Base-by-base conservation (phyloP, 2,888 invertebrate genomes). In the Drosophila testacea region DNA sequence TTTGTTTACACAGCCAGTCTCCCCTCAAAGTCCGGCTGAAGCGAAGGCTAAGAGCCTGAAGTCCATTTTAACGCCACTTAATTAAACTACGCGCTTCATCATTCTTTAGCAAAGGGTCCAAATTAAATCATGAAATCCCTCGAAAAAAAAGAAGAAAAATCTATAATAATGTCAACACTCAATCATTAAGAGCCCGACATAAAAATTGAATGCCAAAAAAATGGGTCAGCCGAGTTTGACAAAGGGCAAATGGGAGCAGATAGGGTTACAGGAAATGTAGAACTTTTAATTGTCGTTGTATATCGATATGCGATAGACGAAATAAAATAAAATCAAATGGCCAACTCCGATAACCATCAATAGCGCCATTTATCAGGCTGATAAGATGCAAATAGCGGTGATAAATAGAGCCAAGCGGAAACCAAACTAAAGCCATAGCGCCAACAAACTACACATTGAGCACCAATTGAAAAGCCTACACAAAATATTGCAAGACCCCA, bases 301-400 rank as follows among this genome's bases (percentile, higher is more conserved):
- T 71, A 69, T 73, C 73, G 60, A 62, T 73, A 48, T 3, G 9
- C 63, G 38, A 65, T 72, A 44, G 39, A 46, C 38, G 48, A 60
- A 52, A 39, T 60, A 55, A 72, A 32, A 79, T 79, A 72, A 83
- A 85, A 80, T 77, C 69, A 72, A 83, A 86, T 78, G 57, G 69
- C 63, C 67, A 30, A 75, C 44, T 44, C 48, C 61, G 61, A 46
- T 63, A 61, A 64, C 57, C 77, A 52, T 65, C 47, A 62, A 72
- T 38, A 63, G 67, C 52, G 50, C 57, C 59, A 79, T 61, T 88
- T 77, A 62, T 38, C 46, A 68, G 56, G 71, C 87, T 84, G 84
- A 81, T 84, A 81, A 84, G 84, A 84, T 89, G 87, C 87, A 81
- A 84, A 84, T 88, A 66, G 70, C 60, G 32, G 59, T 48, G 81